Base-by-base conservation (phyloP, 1,140 invertebrate species). In the Platorchestia sp. region DNA sequence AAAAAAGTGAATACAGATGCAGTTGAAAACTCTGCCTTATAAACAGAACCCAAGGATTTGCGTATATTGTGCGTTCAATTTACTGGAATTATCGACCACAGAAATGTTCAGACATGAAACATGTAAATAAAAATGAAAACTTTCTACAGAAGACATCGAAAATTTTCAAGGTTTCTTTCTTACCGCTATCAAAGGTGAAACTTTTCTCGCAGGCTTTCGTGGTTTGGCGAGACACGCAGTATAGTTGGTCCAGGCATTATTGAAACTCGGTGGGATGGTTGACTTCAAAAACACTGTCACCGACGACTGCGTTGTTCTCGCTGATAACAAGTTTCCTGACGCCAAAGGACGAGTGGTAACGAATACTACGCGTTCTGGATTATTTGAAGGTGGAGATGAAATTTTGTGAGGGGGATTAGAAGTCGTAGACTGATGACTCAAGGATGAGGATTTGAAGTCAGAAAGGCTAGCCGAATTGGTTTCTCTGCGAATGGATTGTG, bases 121-220 rank as follows among this genome's bases (percentile, higher is more conserved):
- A n/a, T n/a, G n/a, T n/a, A n/a, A n/a, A n/a, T n/a, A n/a, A n/a
- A n/a, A n/a, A n/a, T n/a, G n/a, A n/a, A n/a, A n/a, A n/a, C n/a
- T n/a, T n/a, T n/a, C n/a, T n/a, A n/a, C n/a, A n/a, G n/a, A n/a
- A n/a, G n/a, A n/a, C n/a, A n/a, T n/a, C n/a, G n/a, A n/a, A n/a
- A n/a, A n/a, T n/a, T n/a, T 19, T 10, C 10, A 75, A 75, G 27
- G 27, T 75, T 19, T 75, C 59, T 36, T 10, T 36, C 91, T 93
- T 47, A 93, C 91, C 91, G 91, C 91, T 16, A 93, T 93, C 45
- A 93, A 44, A 93, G 45, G 44, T 19, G 91, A 45, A 45, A 93
- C 91, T 93, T 44, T 93, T 47, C 45, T 93, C 6, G 41, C 41
- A 45, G 43, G 91, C 22, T 47, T 45, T 14, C 43, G 91, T 45